Percentiles rank a stretch among this genome's conserved stretches.
phyloP scores from a whole-genome alignment of 2,113 vertebrate genomes.

The Odobenus rosmarus region DNA sequence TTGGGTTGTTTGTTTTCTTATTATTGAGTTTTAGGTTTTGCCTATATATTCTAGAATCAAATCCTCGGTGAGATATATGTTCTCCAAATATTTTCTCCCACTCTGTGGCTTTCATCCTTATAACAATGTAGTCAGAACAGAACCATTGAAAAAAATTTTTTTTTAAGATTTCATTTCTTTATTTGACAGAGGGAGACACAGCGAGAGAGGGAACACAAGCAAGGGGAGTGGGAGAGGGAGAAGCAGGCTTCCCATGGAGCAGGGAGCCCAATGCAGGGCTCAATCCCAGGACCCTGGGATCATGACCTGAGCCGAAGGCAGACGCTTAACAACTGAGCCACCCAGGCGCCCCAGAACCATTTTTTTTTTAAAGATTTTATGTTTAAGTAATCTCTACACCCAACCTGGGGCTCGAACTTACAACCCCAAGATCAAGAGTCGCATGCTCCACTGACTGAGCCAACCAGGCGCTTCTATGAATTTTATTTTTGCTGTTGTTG shows the following conservation, averaged over 20 bases:
- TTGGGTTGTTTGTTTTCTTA: no score
- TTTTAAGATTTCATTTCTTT: background rate
- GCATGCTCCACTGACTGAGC: background rate
- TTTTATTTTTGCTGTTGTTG: background rate
- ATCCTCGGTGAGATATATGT: background rate
- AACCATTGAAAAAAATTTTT: background rate
- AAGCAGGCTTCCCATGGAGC: no score
- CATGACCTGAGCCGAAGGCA: no score
- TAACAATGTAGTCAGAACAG: background rate
- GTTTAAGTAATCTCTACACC: background rate
- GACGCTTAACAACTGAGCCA: no score
- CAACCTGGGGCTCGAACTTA: background rate
- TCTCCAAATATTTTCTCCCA: constrained; percentile 1
- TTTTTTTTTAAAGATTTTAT: background rate
- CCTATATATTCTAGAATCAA: background rate
- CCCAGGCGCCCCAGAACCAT: no score
- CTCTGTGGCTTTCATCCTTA: background rate
- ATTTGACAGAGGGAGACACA: no score
- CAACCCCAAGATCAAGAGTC: background rate
- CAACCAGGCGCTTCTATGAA: background rate
- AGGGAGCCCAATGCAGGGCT: no score
- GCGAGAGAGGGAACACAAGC: no score
- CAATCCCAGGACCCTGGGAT: no score
- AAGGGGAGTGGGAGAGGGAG: no score
- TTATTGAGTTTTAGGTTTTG: no score